Evolutionary conservation across 64 coral and sea anemone genomes (phyloP).

Genomic region (Pocillopora damicornis): DNA sequence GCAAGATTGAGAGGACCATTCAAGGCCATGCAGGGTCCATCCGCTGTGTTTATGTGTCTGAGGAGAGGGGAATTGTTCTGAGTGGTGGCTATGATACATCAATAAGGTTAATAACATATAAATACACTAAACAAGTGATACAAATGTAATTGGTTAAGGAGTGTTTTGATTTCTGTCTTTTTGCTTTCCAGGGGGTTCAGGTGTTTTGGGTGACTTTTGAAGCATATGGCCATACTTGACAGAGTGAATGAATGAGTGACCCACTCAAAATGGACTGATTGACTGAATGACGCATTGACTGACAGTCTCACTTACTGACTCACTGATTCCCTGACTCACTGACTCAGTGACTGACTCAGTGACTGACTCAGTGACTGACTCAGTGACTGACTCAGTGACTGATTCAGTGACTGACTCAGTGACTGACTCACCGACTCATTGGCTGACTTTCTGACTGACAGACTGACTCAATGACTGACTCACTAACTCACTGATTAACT

Average conservation of each 20-base stretch:
- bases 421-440: background rate
- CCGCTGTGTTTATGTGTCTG: conserved; percentile 76
- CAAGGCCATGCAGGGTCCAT: conserved; percentile 95
- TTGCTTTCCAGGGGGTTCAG: background rate
- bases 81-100: conserved; percentile 98
- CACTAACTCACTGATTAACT: too few relatives aligned
- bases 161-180: background rate
- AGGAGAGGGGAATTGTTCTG: conserved; percentile 73
- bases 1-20: conserved; percentile 71
- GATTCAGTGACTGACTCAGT: background rate
- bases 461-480: too few relatives aligned
- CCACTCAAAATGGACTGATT: background rate
- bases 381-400: background rate
- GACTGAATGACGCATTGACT: background rate
- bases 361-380: background rate
- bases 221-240: background rate
- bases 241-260: too few relatives aligned
- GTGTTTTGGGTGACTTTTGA: too few relatives aligned
- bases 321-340: background rate
- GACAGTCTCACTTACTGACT: background rate
- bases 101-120: conserved; percentile 58
- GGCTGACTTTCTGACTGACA: too few relatives aligned
- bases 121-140: background rate
- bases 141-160: background rate
- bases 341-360: background rate